phyloP scores from a whole-genome alignment of 2,797 vertebrate species.

The Carapus acus region DNA sequence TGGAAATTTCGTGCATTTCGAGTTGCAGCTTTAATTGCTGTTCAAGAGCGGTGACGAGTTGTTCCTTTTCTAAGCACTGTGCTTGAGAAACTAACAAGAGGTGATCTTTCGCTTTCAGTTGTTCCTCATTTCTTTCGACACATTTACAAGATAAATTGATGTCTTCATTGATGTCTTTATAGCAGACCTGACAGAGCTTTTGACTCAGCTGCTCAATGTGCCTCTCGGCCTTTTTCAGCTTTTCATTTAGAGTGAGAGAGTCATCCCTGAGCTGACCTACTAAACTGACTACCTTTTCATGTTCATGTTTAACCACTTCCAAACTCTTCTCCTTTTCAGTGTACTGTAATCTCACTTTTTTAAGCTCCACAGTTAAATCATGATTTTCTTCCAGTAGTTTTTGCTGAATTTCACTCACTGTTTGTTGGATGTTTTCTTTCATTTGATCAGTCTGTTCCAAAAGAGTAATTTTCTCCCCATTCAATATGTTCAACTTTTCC shows the following conservation, averaged over 20 bases:
- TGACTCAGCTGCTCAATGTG: constrained; percentile 54
- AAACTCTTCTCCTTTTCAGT: constrained; percentile 50
- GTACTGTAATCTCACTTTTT: constrained; percentile 35
- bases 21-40: constrained; percentile 62
- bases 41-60: constrained; percentile 60
- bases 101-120: constrained; percentile 39
- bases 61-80: constrained; percentile 54
- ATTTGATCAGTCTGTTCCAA: constrained; percentile 55
- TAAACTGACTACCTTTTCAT: constrained; percentile 47
- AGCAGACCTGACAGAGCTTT: constrained; percentile 22
- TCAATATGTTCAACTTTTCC: constrained; percentile 36
- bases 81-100: constrained; percentile 31
- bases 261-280: constrained; percentile 61
- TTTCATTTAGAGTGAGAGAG: constrained; percentile 43
- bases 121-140: constrained; percentile 35
- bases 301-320: constrained; percentile 65
- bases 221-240: constrained; percentile 47
- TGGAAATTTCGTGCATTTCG: constrained; percentile 44
- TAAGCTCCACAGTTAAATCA: constrained; percentile 30
- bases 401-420: constrained; percentile 43
- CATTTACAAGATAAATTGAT: constrained; percentile 25
- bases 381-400: constrained; percentile 51
- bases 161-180: constrained; percentile 18
- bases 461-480: constrained; percentile 35
- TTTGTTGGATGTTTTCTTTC: constrained; percentile 53